These are phyloP conservation scores for Oreohelix idahoensis DNA, from an alignment of 1,140 invertebrate species.

Conservation along the genomic window DNA sequence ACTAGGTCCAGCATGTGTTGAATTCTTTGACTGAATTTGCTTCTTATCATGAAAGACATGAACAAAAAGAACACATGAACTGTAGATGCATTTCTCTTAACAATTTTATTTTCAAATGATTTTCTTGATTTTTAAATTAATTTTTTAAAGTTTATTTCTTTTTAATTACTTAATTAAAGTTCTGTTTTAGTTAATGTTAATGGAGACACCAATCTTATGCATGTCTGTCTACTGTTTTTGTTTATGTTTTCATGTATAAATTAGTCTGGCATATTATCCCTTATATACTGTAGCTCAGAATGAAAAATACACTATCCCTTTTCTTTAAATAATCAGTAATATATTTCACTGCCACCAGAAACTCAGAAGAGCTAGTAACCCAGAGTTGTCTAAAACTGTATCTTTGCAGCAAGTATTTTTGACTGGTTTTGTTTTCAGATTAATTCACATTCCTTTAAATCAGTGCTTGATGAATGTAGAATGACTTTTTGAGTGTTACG, in stretches of 20 bases:
- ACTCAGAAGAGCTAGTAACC: too few relatives aligned
- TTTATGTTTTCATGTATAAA: slow-evolving; percentile 1
- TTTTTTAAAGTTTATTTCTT: not conserved
- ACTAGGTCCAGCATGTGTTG: not conserved
- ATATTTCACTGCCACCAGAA: too few relatives aligned
- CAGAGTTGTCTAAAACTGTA: too few relatives aligned
- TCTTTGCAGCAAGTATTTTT: too few relatives aligned
- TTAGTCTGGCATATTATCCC: not conserved
- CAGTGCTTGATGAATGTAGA: not conserved
- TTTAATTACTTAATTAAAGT: not conserved
- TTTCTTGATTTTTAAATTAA: not conserved
- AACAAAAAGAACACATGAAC: not conserved
- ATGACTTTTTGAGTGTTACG: not conserved
- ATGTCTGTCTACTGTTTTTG: not conserved
- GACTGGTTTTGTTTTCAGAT: not conserved
- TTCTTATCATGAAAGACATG: not conserved
- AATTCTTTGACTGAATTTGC: not conserved
- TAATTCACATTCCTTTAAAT: not conserved
- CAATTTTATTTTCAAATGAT: not conserved
- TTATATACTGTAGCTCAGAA: not conserved
- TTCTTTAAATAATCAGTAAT: too few relatives aligned
- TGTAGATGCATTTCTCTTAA: not conserved
- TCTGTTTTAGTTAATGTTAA: not conserved
- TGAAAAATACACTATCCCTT: not conserved
- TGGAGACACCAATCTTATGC: slow-evolving; percentile 34